A percentile compares a stretch with the other conserved stretches of the same genome.
Conservation (phyloP, 2,113 vertebrate species). For the Plestiodon gilberti region DNA sequence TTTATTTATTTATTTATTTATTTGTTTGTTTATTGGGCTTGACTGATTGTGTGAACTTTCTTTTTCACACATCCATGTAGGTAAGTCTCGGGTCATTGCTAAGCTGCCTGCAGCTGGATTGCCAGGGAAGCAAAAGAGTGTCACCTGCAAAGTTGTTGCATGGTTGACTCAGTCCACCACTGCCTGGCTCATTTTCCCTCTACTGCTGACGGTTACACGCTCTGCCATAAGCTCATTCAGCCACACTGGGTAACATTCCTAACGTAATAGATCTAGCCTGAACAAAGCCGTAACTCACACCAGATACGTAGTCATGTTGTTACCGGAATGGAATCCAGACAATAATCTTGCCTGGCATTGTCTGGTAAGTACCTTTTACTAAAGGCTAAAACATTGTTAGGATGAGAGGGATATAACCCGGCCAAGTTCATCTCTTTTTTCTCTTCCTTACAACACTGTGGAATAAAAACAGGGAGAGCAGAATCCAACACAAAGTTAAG, state of each 20-base stretch:
- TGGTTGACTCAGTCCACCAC: background rate
- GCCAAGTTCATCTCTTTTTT: background rate
- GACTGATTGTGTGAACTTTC: background rate
- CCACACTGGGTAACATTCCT: background rate
- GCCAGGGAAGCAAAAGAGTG: background rate
- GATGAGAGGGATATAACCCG: background rate
- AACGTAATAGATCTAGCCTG: background rate
- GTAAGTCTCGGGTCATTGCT: background rate
- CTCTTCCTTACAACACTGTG: background rate
- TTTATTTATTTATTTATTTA: background rate
- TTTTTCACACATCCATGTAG: background rate
- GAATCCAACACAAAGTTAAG: background rate
- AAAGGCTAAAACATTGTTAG: background rate
- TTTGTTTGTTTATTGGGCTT: too few relatives aligned
- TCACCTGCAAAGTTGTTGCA: background rate
- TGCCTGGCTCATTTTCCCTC: background rate
- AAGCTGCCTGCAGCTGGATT: background rate
- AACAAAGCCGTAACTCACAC: conserved; percentile 32
- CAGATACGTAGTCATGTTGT: conserved; percentile 19
- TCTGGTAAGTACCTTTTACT: conserved; percentile 7
- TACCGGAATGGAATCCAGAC: conserved; percentile 36
- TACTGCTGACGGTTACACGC: background rate
- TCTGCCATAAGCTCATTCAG: conserved; percentile 3
- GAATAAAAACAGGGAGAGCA: background rate
- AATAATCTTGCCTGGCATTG: conserved; percentile 2